A percentile compares a stretch with the other conserved stretches of the same genome.
phyloP scores from a whole-genome alignment of 1,140 invertebrate species.

The Zaprionus taronus region DNA sequence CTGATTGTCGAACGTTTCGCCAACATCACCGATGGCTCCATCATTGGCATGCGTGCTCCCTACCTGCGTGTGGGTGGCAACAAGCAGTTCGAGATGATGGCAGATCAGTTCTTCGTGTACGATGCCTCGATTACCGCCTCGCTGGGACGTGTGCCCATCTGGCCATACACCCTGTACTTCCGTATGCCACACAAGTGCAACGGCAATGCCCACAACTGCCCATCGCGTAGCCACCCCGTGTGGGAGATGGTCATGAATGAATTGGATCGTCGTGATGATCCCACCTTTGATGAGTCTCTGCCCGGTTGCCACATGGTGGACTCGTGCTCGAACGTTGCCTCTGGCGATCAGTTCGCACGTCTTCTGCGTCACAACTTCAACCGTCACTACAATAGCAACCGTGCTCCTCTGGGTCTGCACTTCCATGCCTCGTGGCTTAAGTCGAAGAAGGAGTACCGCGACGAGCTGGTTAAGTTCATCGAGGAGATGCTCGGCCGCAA shows the following conservation, averaged over 20 bases:
- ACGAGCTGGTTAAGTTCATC: slow-evolving; percentile 96
- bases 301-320: slow-evolving; percentile 97
- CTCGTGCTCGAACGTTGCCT: slow-evolving; percentile 96
- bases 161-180: slow-evolving; percentile 98
- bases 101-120: slow-evolving; percentile 97
- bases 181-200: slow-evolving; percentile 97
- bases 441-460: slow-evolving; percentile 96
- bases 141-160: slow-evolving; percentile 94
- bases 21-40: slow-evolving; percentile 95
- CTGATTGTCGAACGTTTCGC: slow-evolving; percentile 94
- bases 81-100: slow-evolving; percentile 98
- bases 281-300: slow-evolving; percentile 94
- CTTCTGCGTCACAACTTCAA: slow-evolving; percentile 97
- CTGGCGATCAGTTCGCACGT: slow-evolving; percentile 93
- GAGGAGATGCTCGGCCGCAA: slow-evolving; percentile 95
- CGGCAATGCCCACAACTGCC: slow-evolving; percentile 96
- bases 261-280: slow-evolving; percentile 95
- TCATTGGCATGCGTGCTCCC: slow-evolving; percentile 95
- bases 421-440: slow-evolving; percentile 98
- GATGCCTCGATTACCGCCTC: slow-evolving; percentile 97
- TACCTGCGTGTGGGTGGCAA: slow-evolving; percentile 96
- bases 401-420: slow-evolving; percentile 96
- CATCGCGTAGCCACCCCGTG: slow-evolving; percentile 94
- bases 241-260: slow-evolving; percentile 99
- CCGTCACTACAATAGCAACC: slow-evolving; percentile 95